These are phyloP conservation scores for Pleuronectes platessa DNA, from an alignment of 2,113 vertebrate species.

Conservation along the genomic window DNA sequence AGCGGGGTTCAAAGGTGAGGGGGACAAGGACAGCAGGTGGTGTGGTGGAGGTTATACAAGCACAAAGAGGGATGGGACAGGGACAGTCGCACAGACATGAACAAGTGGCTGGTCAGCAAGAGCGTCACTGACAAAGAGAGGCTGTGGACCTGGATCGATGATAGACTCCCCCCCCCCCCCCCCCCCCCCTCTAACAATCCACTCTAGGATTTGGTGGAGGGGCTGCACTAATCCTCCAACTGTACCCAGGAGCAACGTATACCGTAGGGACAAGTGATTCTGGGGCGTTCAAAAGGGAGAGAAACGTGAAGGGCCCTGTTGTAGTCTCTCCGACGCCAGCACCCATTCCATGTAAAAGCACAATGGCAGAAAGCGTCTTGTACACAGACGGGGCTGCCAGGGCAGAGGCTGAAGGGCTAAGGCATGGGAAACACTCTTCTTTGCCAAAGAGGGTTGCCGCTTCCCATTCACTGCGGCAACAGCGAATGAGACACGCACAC, in stretches of 20 bases:
- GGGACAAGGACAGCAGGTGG: slow-evolving; percentile 82
- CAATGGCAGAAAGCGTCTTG: slow-evolving; percentile 90
- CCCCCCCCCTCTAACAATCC: slow-evolving; percentile 47
- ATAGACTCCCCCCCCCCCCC: slow-evolving; percentile 28
- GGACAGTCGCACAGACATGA: slow-evolving; percentile 60
- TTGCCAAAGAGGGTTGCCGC: slow-evolving; percentile 92
- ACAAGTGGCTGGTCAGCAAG: slow-evolving; percentile 59
- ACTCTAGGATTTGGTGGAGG: slow-evolving; percentile 49
- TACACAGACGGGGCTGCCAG: slow-evolving; percentile 90
- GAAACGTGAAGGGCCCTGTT: slow-evolving; percentile 71
- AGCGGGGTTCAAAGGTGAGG: slow-evolving; percentile 78
- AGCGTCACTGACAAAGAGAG: slow-evolving; percentile 1
- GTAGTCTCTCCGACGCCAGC: slow-evolving; percentile 91
- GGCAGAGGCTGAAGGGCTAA: slow-evolving; percentile 87
- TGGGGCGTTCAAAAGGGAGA: slow-evolving; percentile 68
- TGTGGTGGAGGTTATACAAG: slow-evolving; percentile 64
- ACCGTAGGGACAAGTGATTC: slow-evolving; percentile 58
- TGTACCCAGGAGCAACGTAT: slow-evolving; percentile 62
- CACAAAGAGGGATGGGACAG: slow-evolving; percentile 61
- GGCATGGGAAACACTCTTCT: slow-evolving; percentile 92
- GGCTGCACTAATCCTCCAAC: slow-evolving; percentile 64
- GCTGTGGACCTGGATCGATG: slow-evolving; percentile 52
- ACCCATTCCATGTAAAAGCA: slow-evolving; percentile 91
- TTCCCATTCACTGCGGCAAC: slow-evolving; percentile 88
- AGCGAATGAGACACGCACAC: slow-evolving; percentile 71